Percentiles rank a stretch among this genome's conserved stretches.
Conservation (phyloP, 2,797 vertebrate species). For the Pangasius djambal region DNA sequence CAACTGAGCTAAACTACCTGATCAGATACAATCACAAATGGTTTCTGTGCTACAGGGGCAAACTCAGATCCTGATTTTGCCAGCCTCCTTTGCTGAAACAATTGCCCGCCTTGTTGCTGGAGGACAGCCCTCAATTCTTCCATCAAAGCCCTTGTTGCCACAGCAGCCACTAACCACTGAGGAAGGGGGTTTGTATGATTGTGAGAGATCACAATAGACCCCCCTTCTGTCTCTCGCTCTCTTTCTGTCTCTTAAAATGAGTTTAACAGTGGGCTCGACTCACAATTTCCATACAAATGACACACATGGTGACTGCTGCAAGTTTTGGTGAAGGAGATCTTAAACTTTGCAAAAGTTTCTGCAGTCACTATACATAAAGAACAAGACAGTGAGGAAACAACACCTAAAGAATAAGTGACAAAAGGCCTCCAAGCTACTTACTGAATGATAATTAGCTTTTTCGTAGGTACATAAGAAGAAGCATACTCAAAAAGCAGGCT, state of each 20-base stretch:
- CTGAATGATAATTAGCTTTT: too few relatives aligned
- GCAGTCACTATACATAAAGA: background rate
- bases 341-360: background rate
- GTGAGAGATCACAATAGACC: slow-evolving; percentile 39
- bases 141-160: slow-evolving; percentile 48
- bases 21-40: slow-evolving; percentile 36
- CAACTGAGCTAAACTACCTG: slow-evolving; percentile 31
- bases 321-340: background rate
- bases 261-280: background rate
- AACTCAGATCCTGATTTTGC: slow-evolving; percentile 38
- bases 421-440: too few relatives aligned
- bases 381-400: background rate
- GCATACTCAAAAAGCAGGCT: background rate
- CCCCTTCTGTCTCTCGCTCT: background rate
- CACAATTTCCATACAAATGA: slow-evolving; percentile 49
- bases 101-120: slow-evolving; percentile 45
- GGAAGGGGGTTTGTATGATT: slow-evolving; percentile 28
- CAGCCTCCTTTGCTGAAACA: slow-evolving; percentile 35
- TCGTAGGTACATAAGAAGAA: background rate
- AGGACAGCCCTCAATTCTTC: slow-evolving; percentile 47
- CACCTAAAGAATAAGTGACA: background rate
- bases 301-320: slow-evolving; percentile 26
- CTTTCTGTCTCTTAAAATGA: slow-evolving; percentile 8
- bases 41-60: slow-evolving; percentile 10
- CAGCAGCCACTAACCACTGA: slow-evolving; percentile 44